A percentile compares a stretch with the other conserved stretches of the same genome.
Evolutionary conservation across 1,140 invertebrate genomes (phyloP).

Genomic region (Bombus consobrinus): DNA sequence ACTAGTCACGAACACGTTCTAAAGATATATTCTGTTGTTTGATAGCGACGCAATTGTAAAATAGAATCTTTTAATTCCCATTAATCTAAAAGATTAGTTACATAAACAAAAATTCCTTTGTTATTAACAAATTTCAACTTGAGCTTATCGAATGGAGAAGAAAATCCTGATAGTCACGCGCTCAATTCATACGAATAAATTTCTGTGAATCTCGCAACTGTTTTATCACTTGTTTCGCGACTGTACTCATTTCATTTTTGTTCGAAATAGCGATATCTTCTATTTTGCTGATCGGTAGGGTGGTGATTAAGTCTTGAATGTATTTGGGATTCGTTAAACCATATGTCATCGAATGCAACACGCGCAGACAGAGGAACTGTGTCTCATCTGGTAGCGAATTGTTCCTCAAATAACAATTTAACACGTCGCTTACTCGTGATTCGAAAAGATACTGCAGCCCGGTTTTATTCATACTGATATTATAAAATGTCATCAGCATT

Average conservation of each 20-base stretch:
- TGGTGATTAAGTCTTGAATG: slow-evolving; percentile 58
- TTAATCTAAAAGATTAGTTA: background rate
- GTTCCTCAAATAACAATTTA: slow-evolving; percentile 64
- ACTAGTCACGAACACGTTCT: slow-evolving; percentile 58
- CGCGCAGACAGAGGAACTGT: slow-evolving; percentile 69
- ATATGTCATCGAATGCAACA: slow-evolving; percentile 77
- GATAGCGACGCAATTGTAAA: slow-evolving; percentile 2
- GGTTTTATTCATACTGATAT: slow-evolving; percentile 76
- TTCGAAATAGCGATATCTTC: slow-evolving; percentile 50
- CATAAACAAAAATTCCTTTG: background rate
- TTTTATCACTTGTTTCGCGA: slow-evolving; percentile 65
- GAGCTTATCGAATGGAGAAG: background rate
- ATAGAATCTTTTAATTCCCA: background rate
- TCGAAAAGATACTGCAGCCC: slow-evolving; percentile 74
- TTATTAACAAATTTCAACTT: background rate
- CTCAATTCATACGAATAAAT: slow-evolving; percentile 20
- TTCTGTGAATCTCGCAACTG: slow-evolving; percentile 46
- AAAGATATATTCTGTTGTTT: slow-evolving; percentile 54
- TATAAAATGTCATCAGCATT: slow-evolving; percentile 78
- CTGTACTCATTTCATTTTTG: slow-evolving; percentile 43
- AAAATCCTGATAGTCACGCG: background rate
- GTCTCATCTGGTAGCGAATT: slow-evolving; percentile 66
- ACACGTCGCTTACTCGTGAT: slow-evolving; percentile 61
- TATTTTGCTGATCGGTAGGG: slow-evolving; percentile 70
- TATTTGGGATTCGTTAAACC: slow-evolving; percentile 63